A percentile compares a stretch with the other conserved stretches of the same genome.
phyloP scores from a whole-genome alignment of 2,797 vertebrate species.

The Adelosebastes latens region DNA sequence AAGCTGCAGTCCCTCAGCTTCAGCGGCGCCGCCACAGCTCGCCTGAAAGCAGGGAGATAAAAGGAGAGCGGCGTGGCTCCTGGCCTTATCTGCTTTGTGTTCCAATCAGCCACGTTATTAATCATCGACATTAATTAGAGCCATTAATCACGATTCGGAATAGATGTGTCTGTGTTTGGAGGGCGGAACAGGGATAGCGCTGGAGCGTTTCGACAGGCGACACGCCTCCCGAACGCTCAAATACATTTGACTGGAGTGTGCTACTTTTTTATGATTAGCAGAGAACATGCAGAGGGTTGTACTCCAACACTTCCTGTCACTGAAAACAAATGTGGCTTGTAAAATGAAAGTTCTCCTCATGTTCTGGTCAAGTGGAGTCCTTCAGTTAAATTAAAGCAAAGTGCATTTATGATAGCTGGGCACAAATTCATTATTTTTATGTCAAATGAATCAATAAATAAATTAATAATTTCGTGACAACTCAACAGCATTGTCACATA shows the following conservation, averaged over 20 bases:
- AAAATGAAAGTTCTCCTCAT: conserved; percentile 55
- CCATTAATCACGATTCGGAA: conserved; percentile 84
- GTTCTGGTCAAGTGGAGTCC: conserved; percentile 40
- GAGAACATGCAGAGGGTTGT: conserved; percentile 36
- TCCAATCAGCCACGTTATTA: conserved; percentile 81
- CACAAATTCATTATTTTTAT: conserved; percentile 30
- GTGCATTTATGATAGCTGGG: neutral
- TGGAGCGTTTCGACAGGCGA: conserved; percentile 61
- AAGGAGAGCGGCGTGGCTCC: conserved; percentile 70
- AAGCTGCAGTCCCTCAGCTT: conserved; percentile 64
- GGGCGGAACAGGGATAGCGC: conserved; percentile 57
- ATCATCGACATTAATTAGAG: conserved; percentile 85
- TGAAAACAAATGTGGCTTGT: conserved; percentile 59
- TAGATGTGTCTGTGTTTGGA: conserved; percentile 74
- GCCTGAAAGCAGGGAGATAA: conserved; percentile 84
- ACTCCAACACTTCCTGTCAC: conserved; percentile 47
- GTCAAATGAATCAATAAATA: conserved; percentile 27
- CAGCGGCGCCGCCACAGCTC: conserved; percentile 49
- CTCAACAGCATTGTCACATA: conserved; percentile 16
- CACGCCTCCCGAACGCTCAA: conserved; percentile 57
- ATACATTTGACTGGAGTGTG: conserved; percentile 46
- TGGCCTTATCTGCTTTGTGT: conserved; percentile 81
- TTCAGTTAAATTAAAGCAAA: conserved; percentile 48
- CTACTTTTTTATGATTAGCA: conserved; percentile 53
- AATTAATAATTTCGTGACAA: conserved; percentile 9